Evolutionary conservation across 2,888 invertebrate genomes (phyloP).

Genomic region (Eudasyphora cyanicolor): DNA sequence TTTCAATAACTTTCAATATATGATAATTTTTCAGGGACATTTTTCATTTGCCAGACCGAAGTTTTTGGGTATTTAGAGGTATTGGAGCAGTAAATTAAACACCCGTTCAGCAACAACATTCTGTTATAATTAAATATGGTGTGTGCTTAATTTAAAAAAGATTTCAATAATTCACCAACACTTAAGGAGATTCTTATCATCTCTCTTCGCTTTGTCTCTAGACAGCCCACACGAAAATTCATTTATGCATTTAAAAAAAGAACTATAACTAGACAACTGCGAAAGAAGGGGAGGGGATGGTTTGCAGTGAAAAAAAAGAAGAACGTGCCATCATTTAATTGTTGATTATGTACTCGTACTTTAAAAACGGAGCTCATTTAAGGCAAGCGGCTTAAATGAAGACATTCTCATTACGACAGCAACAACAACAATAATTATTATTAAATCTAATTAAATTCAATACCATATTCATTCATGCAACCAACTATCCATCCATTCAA

Average conservation of each 20-base stretch:
- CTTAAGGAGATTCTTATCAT: not conserved
- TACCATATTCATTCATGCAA: constrained; percentile 59
- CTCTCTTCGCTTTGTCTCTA: not conserved
- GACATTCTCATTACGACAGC: constrained; percentile 33
- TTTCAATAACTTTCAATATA: too few species aligned
- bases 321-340: constrained; percentile 59
- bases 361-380: constrained; percentile 20
- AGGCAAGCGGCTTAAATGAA: constrained; percentile 8
- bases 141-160: not conserved
- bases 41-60: too few species aligned
- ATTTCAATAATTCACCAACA: not conserved
- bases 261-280: not conserved
- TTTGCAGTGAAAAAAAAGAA: too few species aligned
- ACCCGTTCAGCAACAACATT: too few species aligned
- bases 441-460: constrained; percentile 66
- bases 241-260: not conserved
- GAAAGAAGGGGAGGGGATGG: not conserved
- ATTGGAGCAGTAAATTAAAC: too few species aligned
- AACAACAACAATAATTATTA: constrained; percentile 44
- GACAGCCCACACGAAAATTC: constrained; percentile 7
- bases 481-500: constrained; percentile 22
- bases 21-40: too few species aligned
- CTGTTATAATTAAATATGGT: too few species aligned
- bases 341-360: too few species aligned
- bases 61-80: too few species aligned